Conservation (phyloP, 2,113 vertebrate genomes). For the Catharus minimus region DNA sequence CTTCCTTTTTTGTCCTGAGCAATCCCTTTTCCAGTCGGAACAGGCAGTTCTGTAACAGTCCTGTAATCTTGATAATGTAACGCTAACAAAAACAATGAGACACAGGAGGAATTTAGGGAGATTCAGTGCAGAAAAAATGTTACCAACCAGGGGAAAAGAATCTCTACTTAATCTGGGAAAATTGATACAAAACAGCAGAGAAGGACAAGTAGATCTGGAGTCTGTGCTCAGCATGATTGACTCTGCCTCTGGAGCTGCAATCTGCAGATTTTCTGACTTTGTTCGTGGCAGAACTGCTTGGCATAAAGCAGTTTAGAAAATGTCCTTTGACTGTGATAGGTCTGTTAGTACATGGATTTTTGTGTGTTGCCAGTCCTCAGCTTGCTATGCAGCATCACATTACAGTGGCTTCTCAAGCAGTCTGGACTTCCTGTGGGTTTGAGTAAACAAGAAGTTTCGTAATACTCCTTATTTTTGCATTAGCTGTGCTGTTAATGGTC, state of each 20-base stretch:
- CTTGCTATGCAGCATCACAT: neutral
- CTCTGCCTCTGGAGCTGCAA: neutral
- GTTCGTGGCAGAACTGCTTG: neutral
- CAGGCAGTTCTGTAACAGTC: slow-evolving; percentile 21
- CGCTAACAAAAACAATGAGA: neutral
- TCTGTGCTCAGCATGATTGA: neutral
- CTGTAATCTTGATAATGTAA: neutral
- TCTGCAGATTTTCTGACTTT: neutral
- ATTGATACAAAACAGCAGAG: neutral
- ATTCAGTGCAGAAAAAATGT: neutral
- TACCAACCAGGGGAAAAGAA: neutral
- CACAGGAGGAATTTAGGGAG: neutral
- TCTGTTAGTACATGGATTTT: neutral
- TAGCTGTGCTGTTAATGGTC: neutral
- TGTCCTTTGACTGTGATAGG: neutral
- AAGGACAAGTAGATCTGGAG: neutral
- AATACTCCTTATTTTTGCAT: slow-evolving; percentile 30
- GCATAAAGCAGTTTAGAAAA: neutral
- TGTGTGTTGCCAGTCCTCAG: neutral
- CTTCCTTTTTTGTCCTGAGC: neutral
- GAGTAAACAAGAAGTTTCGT: neutral
- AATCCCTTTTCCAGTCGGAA: neutral
- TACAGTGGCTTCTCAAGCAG: slow-evolving; percentile 18
- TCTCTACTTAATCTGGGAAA: neutral
- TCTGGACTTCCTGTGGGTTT: slow-evolving; percentile 19